Conservation (phyloP, 2,888 invertebrate genomes). For the Drosophila hamatofila region DNA sequence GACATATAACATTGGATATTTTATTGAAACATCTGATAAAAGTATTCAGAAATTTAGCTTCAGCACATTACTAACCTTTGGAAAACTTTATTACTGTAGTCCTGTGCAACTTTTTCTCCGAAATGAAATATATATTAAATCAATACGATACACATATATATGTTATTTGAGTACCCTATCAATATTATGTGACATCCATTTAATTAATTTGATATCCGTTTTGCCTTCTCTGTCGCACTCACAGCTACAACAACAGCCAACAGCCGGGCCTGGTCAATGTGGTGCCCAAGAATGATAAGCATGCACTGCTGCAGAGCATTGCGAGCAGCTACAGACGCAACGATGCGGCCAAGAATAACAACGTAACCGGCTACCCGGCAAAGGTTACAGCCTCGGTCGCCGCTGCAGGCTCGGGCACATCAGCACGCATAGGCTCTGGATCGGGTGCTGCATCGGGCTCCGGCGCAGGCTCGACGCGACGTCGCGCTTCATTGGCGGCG, state of each 20-base stretch:
- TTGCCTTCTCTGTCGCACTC: background rate
- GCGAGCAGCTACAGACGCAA: constrained; percentile 87
- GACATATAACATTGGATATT: no score
- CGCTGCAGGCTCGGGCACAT: constrained; percentile 27
- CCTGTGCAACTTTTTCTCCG: no score
- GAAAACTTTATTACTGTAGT: no score
- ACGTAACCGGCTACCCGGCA: constrained; percentile 24
- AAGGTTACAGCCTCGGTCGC: constrained; percentile 7
- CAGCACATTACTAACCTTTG: no score
- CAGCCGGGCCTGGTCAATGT: constrained; percentile 50
- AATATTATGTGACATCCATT: background rate
- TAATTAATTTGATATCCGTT: constrained; percentile 2
- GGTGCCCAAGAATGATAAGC: constrained; percentile 88
- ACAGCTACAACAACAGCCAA: constrained; percentile 78
- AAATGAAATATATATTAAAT: no score
- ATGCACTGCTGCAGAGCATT: constrained; percentile 90
- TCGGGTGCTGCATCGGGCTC: constrained; percentile 60
- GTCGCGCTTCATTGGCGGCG: constrained; percentile 78
- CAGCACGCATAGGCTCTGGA: constrained; percentile 57
- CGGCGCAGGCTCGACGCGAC: constrained; percentile 78
- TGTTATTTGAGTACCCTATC: background rate
- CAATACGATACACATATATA: background rate
- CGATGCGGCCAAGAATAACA: constrained; percentile 33
- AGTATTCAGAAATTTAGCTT: no score
- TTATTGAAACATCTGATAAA: no score